Evolutionary conservation across 2,797 vertebrate species (phyloP).

Genomic region (Sardinella longiceps): DNA sequence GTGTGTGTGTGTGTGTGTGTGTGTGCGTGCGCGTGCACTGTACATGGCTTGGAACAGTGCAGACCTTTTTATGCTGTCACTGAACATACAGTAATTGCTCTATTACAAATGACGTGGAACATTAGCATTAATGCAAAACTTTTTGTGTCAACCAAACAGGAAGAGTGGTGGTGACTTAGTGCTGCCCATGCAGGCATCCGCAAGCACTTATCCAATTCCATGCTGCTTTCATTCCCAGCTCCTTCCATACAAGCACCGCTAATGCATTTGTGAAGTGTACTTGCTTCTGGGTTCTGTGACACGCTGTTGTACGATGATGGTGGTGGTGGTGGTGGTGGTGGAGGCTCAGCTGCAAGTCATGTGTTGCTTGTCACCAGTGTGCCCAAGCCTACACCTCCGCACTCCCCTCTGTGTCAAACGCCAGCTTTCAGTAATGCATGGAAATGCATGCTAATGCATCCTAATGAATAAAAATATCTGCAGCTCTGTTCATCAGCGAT

Average conservation of each 20-base stretch:
- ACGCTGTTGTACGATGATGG: background rate
- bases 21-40: background rate
- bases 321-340: too few relatives aligned
- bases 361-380: background rate
- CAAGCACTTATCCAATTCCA: background rate
- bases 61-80: background rate
- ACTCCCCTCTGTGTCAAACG: background rate
- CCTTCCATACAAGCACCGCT: background rate
- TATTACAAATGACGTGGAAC: background rate
- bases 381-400: background rate
- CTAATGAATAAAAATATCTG: constrained; percentile 12
- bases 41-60: background rate
- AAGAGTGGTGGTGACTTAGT: background rate
- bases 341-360: background rate
- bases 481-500: background rate
- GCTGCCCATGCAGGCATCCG: background rate
- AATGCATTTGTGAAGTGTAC: background rate
- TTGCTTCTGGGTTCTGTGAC: background rate
- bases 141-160: background rate
- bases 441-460: constrained; percentile 8
- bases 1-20: too few relatives aligned
- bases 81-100: background rate
- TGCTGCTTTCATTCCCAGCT: background rate
- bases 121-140: background rate
- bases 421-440: background rate